phyloP scores from a whole-genome alignment of 2,797 vertebrate genomes.

The Lagodon rhomboides region DNA sequence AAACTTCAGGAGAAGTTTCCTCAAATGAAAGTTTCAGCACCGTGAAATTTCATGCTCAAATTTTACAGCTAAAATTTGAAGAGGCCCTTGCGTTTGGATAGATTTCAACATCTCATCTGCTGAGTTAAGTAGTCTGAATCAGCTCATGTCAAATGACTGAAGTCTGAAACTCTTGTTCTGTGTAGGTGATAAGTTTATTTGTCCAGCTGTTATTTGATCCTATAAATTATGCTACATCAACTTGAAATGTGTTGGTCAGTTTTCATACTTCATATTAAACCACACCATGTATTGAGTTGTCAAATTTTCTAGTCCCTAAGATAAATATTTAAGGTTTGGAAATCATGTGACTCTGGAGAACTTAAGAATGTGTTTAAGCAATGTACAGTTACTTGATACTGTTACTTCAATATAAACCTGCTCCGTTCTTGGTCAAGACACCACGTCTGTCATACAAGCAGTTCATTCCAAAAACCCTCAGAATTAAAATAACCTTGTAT shows the following conservation, averaged over 20 bases:
- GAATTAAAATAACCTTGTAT: neutral
- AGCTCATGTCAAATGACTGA: constrained; percentile 1
- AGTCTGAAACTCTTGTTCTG: constrained; percentile 1
- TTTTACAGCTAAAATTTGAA: neutral
- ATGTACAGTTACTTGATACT: neutral
- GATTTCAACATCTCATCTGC: neutral
- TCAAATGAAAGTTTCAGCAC: constrained; percentile 74
- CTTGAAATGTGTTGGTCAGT: constrained; percentile 12
- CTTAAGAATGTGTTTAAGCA: neutral
- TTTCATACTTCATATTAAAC: constrained; percentile 39
- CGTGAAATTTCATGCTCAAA: constrained; percentile 36
- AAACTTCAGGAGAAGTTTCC: constrained; percentile 86
- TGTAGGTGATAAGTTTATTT: constrained; percentile 19
- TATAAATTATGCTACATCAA: constrained; percentile 29
- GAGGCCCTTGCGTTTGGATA: neutral
- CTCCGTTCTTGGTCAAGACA: neutral
- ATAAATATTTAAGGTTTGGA: neutral
- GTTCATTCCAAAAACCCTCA: neutral
- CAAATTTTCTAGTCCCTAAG: neutral
- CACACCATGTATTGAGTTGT: neutral
- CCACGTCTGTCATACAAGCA: neutral
- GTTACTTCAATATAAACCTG: neutral
- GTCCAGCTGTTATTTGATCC: constrained; percentile 33
- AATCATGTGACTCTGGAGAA: neutral
- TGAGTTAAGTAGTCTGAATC: neutral